Conservation (phyloP, 1,140 invertebrate species). For the Hylaeus anthracinus region DNA sequence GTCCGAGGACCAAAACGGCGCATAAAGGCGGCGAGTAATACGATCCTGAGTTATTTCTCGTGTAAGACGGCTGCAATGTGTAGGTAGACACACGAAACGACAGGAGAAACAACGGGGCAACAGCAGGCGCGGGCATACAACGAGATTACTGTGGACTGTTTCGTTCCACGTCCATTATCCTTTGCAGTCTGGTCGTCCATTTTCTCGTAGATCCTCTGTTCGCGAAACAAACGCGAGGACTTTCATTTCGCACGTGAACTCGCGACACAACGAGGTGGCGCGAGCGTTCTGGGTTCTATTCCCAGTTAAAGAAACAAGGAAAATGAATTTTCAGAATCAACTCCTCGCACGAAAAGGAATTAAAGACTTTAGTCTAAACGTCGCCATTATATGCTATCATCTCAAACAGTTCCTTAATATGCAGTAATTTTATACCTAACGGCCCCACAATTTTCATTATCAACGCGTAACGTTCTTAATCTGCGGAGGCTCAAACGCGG, state of each 20-base stretch:
- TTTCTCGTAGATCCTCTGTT: constrained; percentile 4
- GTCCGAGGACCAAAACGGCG: constrained; percentile 10
- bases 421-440: neutral
- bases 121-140: constrained; percentile 41
- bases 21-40: constrained; percentile 52
- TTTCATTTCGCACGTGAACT: constrained; percentile 31
- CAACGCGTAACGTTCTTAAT: too few relatives aligned
- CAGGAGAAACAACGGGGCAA: constrained; percentile 11
- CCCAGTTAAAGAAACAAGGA: too few relatives aligned
- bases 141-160: constrained; percentile 54
- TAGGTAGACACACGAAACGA: constrained; percentile 21
- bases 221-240: constrained; percentile 7
- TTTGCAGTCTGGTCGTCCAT: constrained; percentile 1
- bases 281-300: neutral
- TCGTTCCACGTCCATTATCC: constrained; percentile 50
- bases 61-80: constrained; percentile 38
- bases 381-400: too few relatives aligned
- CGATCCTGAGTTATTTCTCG: constrained; percentile 61
- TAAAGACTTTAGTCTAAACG: too few relatives aligned
- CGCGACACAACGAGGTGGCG: neutral
- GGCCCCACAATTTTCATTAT: too few relatives aligned
- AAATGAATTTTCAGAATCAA: too few relatives aligned
- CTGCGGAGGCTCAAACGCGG: too few relatives aligned
- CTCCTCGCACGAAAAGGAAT: too few relatives aligned
- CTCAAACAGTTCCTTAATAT: too few relatives aligned